Evolutionary conservation across 2,888 invertebrate species (phyloP), one percentile per base, ranked within the genome.

Genomic region (Rotaria magnacalcarata): DNA sequence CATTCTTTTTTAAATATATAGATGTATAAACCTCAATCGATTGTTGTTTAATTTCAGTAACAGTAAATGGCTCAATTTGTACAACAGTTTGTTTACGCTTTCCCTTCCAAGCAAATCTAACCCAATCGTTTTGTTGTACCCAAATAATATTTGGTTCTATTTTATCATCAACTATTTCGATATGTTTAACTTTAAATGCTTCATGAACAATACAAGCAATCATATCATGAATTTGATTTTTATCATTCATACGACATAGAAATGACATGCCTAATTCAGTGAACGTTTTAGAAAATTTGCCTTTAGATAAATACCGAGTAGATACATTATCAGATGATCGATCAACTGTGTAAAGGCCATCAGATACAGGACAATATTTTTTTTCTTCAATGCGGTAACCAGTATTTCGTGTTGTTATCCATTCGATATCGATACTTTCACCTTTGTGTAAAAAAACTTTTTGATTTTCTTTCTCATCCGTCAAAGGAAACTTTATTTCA

Each of bases 351-450:
- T 80, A 80, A 24, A 80, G 47, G 8, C 80, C 80, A n/a, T 47
- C 80, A 11, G 80, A 80, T 43, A 80, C 47, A 24, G 80, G 80
- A 80, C 80, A 80, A 24, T 21, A 80, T 47, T 80, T 80, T 24
- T 80, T 80, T 47, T 80, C 80, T 80, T 80, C 80, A n/a, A 80
- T 80, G 10, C 80, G 80, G n/a, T 80, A 80, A 24, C 10, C 27
- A 4, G 27, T 0, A 21, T 3, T 1, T 4, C 10, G 10, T 47
- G 47, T 43, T 24, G 47, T 21, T 75, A 24, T 47, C 80, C 80
- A 80, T 47, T 80, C 80, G 0, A 80, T 24, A n/a, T 80, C 47
- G 1, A 80, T 14, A 5, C n/a, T 80, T 47, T 80, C 80, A 47
- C n/a, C n/a, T 80, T 80, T 43, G n/a, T 47, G 80, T 14, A 80